A percentile compares a stretch with the other conserved stretches of the same genome.
Conservation (phyloP, 2,888 invertebrate genomes). For the Polylopha cassiicola region DNA sequence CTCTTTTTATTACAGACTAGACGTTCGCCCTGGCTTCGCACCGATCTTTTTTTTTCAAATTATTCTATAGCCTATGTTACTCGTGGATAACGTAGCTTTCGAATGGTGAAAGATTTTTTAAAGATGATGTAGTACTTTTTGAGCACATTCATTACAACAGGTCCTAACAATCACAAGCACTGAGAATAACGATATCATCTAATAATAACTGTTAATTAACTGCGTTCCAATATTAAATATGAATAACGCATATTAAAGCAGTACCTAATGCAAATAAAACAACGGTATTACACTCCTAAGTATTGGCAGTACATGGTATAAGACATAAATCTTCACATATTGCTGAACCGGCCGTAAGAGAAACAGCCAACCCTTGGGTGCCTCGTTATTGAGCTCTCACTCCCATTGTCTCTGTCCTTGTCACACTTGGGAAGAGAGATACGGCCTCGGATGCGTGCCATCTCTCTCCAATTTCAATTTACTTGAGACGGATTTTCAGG, state of each 20-base stretch:
- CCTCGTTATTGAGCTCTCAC: slow-evolving; percentile 78
- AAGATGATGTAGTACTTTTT: too few species aligned
- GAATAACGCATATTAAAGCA: slow-evolving; percentile 35
- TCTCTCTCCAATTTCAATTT: slow-evolving; percentile 76
- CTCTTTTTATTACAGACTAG: too few species aligned
- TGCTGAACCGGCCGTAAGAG: slow-evolving; percentile 66
- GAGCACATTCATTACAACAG: too few species aligned
- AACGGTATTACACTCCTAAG: slow-evolving; percentile 57
- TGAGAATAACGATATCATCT: too few species aligned
- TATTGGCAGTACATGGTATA: slow-evolving; percentile 50
- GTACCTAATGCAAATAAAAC: slow-evolving; percentile 57
- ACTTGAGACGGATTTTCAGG: slow-evolving; percentile 76
- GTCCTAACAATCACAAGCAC: too few species aligned
- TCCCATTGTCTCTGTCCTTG: slow-evolving; percentile 49
- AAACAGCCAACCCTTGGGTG: slow-evolving; percentile 76
- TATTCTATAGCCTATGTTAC: too few species aligned
- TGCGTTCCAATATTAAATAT: slow-evolving; percentile 18
- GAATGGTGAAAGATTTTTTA: too few species aligned
- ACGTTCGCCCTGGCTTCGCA: too few species aligned
- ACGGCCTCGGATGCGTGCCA: slow-evolving; percentile 33
- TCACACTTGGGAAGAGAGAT: slow-evolving; percentile 35
- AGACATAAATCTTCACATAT: slow-evolving; percentile 74
- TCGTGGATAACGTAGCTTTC: too few species aligned
- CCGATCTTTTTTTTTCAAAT: too few species aligned
- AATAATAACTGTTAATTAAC: too few species aligned